These are phyloP conservation scores for Cyphomyrus plagiostoma DNA, from an alignment of 2,113 vertebrate genomes.

Conservation along the genomic window DNA sequence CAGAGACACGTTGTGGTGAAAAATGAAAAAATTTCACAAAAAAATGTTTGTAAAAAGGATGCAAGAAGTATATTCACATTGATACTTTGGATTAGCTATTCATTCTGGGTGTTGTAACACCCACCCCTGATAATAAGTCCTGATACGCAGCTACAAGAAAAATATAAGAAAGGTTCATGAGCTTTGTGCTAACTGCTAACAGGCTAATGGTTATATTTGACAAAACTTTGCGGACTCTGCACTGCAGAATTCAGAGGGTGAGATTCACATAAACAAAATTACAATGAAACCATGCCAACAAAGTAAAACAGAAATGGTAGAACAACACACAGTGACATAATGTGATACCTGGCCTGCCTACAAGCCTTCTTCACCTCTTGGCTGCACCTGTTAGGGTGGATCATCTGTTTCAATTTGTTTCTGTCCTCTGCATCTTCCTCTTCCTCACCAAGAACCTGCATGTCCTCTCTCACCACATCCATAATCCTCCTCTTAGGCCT, in stretches of 20 bases:
- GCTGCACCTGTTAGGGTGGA: no score
- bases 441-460: no score
- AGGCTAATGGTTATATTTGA: neutral
- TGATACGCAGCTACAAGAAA: neutral
- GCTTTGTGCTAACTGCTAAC: neutral
- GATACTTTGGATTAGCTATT: neutral
- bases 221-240: neutral
- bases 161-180: neutral
- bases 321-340: neutral
- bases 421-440: no score
- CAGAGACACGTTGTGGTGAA: neutral
- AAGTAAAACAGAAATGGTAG: neutral
- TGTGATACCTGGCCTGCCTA: neutral
- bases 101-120: neutral
- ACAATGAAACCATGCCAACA: neutral
- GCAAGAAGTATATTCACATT: neutral
- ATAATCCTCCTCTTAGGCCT: no score
- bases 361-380: neutral
- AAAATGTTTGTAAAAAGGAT: neutral
- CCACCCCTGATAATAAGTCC: neutral
- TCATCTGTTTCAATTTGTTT: no score
- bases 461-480: no score
- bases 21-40: neutral
- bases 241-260: neutral
- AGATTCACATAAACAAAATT: neutral